Evolutionary conservation across 2,113 vertebrate species (phyloP).

Genomic region (Sialia sialis): DNA sequence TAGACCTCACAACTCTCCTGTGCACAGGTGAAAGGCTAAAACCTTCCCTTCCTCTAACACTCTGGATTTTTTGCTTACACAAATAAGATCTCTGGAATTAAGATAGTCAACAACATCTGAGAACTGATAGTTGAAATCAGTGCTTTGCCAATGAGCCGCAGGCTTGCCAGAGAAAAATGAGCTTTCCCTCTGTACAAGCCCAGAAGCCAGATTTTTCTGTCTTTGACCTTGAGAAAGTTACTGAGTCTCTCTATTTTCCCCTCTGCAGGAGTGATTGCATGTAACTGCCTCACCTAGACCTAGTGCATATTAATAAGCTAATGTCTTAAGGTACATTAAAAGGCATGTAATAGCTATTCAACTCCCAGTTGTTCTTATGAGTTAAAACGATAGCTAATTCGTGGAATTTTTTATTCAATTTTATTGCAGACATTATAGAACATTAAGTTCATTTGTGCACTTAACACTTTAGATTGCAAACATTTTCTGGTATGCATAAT

Average conservation of each 20-base stretch:
- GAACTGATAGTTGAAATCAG: background rate
- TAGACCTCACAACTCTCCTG: background rate
- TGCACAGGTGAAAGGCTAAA: background rate
- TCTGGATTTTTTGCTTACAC: background rate
- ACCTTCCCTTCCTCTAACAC: background rate
- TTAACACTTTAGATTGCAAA: background rate
- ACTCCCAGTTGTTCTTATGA: background rate
- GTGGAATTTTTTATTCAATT: background rate
- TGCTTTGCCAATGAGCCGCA: background rate
- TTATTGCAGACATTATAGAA: conserved; percentile 7
- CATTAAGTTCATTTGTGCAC: conserved; percentile 37
- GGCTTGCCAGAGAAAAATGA: background rate
- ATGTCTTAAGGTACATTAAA: conserved; percentile 1
- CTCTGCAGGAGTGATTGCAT: background rate
- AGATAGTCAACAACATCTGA: background rate
- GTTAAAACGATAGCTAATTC: conserved; percentile 7
- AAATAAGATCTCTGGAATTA: background rate
- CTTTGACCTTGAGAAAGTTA: conserved; percentile 29
- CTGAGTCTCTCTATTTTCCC: background rate
- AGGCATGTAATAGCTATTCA: background rate
- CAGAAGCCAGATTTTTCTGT: background rate
- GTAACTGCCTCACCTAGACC: background rate
- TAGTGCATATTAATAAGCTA: background rate
- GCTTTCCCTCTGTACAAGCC: background rate
- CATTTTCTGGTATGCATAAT: background rate